Evolutionary conservation across 2,888 invertebrate species (phyloP).

Genomic region (Ligdia adustata): DNA sequence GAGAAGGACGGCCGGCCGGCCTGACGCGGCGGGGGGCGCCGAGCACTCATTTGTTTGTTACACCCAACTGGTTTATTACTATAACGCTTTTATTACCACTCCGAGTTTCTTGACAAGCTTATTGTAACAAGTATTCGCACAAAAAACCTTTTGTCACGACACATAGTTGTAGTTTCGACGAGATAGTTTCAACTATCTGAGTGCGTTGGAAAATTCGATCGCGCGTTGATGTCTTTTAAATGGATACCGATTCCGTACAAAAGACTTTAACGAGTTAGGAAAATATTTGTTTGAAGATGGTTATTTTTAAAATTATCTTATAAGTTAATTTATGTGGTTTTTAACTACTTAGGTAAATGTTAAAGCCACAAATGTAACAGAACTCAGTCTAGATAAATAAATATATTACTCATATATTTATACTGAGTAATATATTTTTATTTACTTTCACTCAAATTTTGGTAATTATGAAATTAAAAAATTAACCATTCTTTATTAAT

Average conservation of each 20-base stretch:
- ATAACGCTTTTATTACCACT: constrained; percentile 52
- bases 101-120: constrained; percentile 37
- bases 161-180: constrained; percentile 18
- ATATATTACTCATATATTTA: too few species aligned
- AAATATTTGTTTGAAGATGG: too few species aligned
- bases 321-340: too few species aligned
- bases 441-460: too few species aligned
- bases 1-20: constrained; percentile 49
- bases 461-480: too few species aligned
- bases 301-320: too few species aligned
- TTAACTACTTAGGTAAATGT: too few species aligned
- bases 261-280: constrained; percentile 40
- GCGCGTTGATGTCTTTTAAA: constrained; percentile 34
- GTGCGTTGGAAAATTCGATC: constrained; percentile 21
- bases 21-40: constrained; percentile 43
- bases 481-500: too few species aligned
- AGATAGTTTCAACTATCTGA: constrained; percentile 15
- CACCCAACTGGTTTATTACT: constrained; percentile 53
- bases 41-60: constrained; percentile 51
- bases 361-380: too few species aligned
- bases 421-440: too few species aligned
- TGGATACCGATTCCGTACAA: constrained; percentile 19
- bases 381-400: too few species aligned
- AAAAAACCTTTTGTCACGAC: constrained; percentile 28
- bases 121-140: constrained; percentile 35